These are phyloP conservation scores for Tetrax tetrax DNA, from an alignment of 2,113 vertebrate genomes.

Conservation along the genomic window DNA sequence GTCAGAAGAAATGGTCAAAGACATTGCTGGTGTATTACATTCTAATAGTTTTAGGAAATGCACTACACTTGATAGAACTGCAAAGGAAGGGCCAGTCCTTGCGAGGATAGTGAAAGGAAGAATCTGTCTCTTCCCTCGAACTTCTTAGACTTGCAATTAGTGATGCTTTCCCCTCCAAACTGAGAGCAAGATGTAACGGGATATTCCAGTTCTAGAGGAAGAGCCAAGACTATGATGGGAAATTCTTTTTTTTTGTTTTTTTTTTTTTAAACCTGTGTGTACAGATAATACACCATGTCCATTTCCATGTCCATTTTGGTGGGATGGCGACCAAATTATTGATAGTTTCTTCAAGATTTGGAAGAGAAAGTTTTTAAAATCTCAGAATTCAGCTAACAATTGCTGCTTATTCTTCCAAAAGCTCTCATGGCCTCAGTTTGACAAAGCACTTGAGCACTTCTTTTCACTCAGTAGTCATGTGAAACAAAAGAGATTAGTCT, in stretches of 20 bases:
- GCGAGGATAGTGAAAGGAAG: background rate
- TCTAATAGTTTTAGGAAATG: background rate
- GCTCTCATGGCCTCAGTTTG: background rate
- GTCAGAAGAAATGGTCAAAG: background rate
- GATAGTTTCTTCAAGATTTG: background rate
- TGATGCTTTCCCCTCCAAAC: background rate
- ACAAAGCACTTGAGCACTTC: background rate
- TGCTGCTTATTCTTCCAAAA: slow-evolving; percentile 4
- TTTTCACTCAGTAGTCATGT: background rate
- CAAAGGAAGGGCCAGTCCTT: background rate
- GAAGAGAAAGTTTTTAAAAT: background rate
- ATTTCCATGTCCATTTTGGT: background rate
- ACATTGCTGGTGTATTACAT: background rate
- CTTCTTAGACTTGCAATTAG: background rate
- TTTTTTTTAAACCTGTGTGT: background rate
- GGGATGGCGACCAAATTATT: background rate
- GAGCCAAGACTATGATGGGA: background rate
- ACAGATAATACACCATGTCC: fast-evolving
- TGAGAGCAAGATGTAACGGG: background rate
- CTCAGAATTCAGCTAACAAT: background rate
- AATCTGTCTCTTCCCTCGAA: background rate
- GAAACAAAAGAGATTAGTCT: slow-evolving; percentile 29
- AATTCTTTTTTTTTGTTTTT: background rate
- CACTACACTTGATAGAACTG: background rate
- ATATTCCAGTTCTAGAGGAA: background rate